Base-by-base conservation (phyloP, 92 coral and sea anemone species). In the Pocillopora meandrina region DNA sequence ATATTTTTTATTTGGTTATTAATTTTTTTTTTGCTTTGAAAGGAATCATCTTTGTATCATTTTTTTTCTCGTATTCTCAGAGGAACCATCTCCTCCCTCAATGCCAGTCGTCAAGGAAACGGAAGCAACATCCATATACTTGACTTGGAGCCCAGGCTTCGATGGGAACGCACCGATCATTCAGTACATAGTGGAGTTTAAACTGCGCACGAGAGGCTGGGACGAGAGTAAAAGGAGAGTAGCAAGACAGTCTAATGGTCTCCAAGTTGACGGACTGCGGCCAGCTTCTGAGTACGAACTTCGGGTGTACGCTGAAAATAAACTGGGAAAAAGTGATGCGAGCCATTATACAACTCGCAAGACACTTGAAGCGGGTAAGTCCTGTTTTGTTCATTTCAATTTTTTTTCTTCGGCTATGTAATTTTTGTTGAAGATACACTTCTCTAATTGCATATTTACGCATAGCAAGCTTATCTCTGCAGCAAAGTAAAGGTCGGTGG, bases 211-310 rank as follows among this genome's bases (percentile, higher is more conserved):
- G 20, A 57, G 56, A 60, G 82, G 33, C 36, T 91, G 97, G 95
- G 74, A 42, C 7, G 59, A 71, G 12, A 76, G 82, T 66, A 15
- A 10, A 7, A 71, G 18, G 35, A 71, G 65, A 9, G 59, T 16
- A 19, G 92, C 89, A 26, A 70, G 33, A 70, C 59, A 33, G 71
- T 71, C 86, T 17, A 80, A 59, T 65, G 92, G 82, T 17, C 88
- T 84, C 52, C 78, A 78, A 9, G 82, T 95, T 66, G 64, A 79
- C 10, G 76, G 77, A 61, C 94, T 97, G 36, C 83, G 82, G 70
- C 99, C 99, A 21, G 95, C 95, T 21, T 87, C 99, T 42, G 73
- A 76, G 0, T 97, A 97, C 67, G 86, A 89, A 58, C 85, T 97
- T 72, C 87, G 95, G 15, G 88, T 97, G 82, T 87, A 79, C 62